Evolutionary conservation across 2,113 vertebrate genomes (phyloP), one percentile per base, ranked within the genome.

Genomic region (Hiodon alosoides): DNA sequence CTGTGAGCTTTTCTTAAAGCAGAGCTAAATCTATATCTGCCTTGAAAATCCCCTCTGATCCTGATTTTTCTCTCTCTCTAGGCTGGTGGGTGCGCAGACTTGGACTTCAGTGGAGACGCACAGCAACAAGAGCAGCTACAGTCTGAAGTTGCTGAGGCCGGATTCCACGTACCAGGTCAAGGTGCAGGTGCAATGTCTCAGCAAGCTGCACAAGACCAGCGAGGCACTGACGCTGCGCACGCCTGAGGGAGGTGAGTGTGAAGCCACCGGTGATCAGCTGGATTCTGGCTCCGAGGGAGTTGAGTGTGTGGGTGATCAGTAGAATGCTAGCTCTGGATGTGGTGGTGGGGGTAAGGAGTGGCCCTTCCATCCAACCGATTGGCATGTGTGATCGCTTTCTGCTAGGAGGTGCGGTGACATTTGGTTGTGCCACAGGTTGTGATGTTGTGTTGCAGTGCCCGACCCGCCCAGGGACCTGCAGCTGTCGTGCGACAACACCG

Each of bases 141-240:
- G 92, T 0, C 81, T 99, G 79, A 95, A 87, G 0, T 91, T 98
- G 13, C 85, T 99, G 72, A 92, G 94, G 73, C 97, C 97, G 0
- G 97, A 97, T 80, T 94, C 93, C 79, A 98, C 92, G 0, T 99
- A 99, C 72, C 95, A 98, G 48, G 93, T 95, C 55, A 99, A 99
- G 70, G 95, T 98, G 10, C 94, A 97, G 78, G 95, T 95, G 3
- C 95, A 98, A 80, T 98, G 96, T 48, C 91, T 98, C 81, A 95
- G 89, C 84, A 89, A 91, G 79, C 78, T 90, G 74, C 94, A 98
- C 86, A 94, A 90, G 86, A 96, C 89, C 89, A 98, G 95, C 0
- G 95, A 98, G 79, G 76, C 94, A 60, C 89, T 99, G 86, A 95
- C 92, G 0, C 86, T 98, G 64, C 80, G 96, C 71, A 95, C 95